These are phyloP conservation scores for Bagarius yarrelli DNA, from an alignment of 2,113 vertebrate genomes.

Conservation along the genomic window DNA sequence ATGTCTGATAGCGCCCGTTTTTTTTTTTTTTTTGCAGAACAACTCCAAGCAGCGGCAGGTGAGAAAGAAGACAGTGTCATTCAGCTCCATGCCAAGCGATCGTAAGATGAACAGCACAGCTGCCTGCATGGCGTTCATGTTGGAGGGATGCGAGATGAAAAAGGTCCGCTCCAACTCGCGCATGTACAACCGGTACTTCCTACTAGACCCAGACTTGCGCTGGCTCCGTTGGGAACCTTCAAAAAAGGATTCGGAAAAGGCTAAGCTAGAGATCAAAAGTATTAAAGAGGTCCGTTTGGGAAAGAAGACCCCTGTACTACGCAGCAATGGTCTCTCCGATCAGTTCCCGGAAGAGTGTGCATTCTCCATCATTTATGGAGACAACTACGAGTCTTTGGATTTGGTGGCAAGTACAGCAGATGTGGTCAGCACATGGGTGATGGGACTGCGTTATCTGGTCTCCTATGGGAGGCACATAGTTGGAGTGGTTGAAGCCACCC, in stretches of 20 bases:
- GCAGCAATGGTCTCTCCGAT: conserved; percentile 87
- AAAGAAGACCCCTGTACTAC: conserved; percentile 86
- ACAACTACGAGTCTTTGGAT: conserved; percentile 90
- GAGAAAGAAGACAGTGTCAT: conserved; percentile 89
- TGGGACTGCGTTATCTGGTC: conserved; percentile 87
- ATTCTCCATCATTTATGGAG: conserved; percentile 91
- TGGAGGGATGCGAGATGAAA: conserved; percentile 92
- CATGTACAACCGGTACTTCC: conserved; percentile 91
- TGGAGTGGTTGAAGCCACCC: conserved; percentile 70
- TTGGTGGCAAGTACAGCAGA: conserved; percentile 85
- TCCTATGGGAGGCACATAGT: conserved; percentile 86
- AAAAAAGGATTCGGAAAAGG: conserved; percentile 90
- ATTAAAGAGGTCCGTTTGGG: conserved; percentile 89
- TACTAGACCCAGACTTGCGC: conserved; percentile 85
- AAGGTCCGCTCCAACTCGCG: conserved; percentile 92
- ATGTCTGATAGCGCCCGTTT: background rate
- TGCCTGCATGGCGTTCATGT: conserved; percentile 90
- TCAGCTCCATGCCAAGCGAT: conserved; percentile 89
- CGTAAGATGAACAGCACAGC: conserved; percentile 89
- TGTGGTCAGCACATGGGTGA: conserved; percentile 89
- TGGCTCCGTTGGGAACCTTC: conserved; percentile 90
- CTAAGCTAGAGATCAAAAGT: conserved; percentile 88
- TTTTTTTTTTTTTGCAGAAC: conserved; percentile 70
- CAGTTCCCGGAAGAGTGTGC: conserved; percentile 90
- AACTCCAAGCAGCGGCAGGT: conserved; percentile 81